phyloP scores from a whole-genome alignment of 2,888 invertebrate species.

The Capitulum mitella region DNA sequence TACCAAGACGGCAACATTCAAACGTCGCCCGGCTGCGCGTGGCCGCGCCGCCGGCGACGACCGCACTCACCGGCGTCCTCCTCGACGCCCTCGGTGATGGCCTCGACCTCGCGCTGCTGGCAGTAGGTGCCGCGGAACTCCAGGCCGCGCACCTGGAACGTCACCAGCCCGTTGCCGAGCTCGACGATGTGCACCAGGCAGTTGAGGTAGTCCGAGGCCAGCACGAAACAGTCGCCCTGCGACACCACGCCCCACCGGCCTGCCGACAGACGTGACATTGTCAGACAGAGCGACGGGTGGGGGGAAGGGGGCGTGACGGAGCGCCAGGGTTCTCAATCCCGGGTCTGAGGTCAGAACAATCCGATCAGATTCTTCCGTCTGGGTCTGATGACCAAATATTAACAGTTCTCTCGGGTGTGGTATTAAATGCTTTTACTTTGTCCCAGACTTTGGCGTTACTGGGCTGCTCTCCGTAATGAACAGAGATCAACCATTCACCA shows the following conservation, averaged over 20 bases:
- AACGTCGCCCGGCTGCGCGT: no score
- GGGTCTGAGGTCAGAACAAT: no score
- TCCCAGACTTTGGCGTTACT: no score
- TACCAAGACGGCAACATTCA: no score
- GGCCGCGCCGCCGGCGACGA: not conserved
- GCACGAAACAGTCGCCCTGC: constrained; percentile 95
- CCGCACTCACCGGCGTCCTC: constrained; percentile 70
- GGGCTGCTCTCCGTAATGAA: no score
- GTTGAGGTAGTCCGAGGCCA: constrained; percentile 96
- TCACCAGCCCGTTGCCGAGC: constrained; percentile 93
- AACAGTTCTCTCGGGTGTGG: no score
- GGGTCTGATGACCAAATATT: no score
- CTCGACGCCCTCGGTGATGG: constrained; percentile 93
- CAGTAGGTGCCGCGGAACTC: constrained; percentile 99
- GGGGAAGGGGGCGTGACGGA: no score
- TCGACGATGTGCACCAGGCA: constrained; percentile 97
- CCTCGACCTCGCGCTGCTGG: constrained; percentile 97
- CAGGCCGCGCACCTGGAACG: constrained; percentile 92
- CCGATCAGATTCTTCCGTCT: no score
- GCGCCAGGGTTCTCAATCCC: no score
- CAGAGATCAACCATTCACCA: no score
- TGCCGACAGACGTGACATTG: constrained; percentile 31
- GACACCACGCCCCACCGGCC: constrained; percentile 91
- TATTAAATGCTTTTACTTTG: no score
- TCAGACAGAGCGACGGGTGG: not conserved